These are phyloP conservation scores for Otocyon megalotis DNA, from an alignment of 2,113 vertebrate genomes.

Conservation along the genomic window DNA sequence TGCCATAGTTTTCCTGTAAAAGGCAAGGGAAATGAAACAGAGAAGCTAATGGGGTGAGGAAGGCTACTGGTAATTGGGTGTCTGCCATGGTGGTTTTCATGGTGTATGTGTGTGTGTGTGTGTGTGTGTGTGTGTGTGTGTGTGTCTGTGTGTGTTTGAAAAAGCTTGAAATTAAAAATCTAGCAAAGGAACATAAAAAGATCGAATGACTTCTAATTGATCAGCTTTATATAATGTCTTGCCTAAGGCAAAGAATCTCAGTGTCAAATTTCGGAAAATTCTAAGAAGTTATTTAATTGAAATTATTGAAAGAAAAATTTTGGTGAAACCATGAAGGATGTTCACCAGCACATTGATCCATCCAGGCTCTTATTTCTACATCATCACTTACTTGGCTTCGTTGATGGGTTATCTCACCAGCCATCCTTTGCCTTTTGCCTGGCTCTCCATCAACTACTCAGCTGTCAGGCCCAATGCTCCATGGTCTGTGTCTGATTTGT, in stretches of 20 bases:
- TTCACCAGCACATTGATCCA: neutral
- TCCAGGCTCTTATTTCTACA: neutral
- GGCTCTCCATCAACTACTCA: neutral
- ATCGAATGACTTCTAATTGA: neutral
- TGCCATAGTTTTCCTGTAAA: neutral
- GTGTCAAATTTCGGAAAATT: neutral
- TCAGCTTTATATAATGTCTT: conserved; percentile 16
- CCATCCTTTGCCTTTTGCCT: neutral
- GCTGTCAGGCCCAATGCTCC: neutral
- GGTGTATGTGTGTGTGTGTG: neutral
- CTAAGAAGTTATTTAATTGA: conserved; percentile 6
- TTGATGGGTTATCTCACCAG: neutral
- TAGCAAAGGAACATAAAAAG: neutral
- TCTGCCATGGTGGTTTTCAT: neutral
- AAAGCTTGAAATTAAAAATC: neutral
- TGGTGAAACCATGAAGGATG: neutral
- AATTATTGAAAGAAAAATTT: conserved; percentile 15
- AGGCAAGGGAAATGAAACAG: neutral
- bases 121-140: neutral
- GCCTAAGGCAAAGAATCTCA: neutral
- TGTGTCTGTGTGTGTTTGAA: neutral
- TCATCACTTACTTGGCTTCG: neutral
- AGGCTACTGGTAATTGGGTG: neutral
- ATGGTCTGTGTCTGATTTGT: neutral
- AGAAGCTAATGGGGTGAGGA: neutral